Percentiles rank a stretch among this genome's conserved stretches.
Evolutionary conservation across 2,888 invertebrate genomes (phyloP).

Genomic region (Phalera bucephala): DNA sequence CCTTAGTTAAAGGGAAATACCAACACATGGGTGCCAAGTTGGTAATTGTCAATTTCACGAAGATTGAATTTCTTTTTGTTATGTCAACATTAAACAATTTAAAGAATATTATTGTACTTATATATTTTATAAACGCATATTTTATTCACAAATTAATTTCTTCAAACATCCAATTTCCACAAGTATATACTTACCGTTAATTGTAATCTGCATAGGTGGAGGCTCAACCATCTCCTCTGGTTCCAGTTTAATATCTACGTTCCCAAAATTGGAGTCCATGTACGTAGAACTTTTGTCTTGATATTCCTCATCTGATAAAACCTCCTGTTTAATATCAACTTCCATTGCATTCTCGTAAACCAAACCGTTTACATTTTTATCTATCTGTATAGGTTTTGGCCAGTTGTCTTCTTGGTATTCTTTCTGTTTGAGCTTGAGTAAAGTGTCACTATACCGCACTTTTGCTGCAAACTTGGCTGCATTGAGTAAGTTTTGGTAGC

Average conservation of each 20-base stretch:
- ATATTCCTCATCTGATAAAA: slow-evolving; percentile 59
- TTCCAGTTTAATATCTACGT: slow-evolving; percentile 67
- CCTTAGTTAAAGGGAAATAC: too few relatives aligned
- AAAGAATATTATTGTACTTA: too few relatives aligned
- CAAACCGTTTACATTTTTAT: slow-evolving; percentile 44
- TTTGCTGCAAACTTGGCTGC: slow-evolving; percentile 48
- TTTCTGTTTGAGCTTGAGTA: slow-evolving; percentile 42
- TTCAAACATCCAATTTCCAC: too few relatives aligned
- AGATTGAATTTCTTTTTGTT: too few relatives aligned
- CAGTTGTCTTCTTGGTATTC: slow-evolving; percentile 38
- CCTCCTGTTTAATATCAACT: slow-evolving; percentile 65
- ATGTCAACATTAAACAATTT: too few relatives aligned
- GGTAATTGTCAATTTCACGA: too few relatives aligned
- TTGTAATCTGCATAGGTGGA: slow-evolving; percentile 33
- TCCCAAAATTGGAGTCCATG: slow-evolving; percentile 15
- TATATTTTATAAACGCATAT: too few relatives aligned
- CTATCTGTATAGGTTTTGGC: slow-evolving; percentile 69
- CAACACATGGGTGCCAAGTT: too few relatives aligned
- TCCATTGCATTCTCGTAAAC: slow-evolving; percentile 36
- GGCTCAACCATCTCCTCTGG: slow-evolving; percentile 58
- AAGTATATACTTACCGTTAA: slow-evolving; percentile 53
- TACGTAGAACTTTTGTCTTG: slow-evolving; percentile 17
- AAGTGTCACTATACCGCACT: slow-evolving; percentile 45
- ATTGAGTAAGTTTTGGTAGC: slow-evolving; percentile 46
- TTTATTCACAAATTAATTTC: too few relatives aligned